Percentiles rank a stretch among this genome's conserved stretches.
Evolutionary conservation across 2,113 vertebrate genomes (phyloP).

Genomic region (Polyodon spathula): DNA sequence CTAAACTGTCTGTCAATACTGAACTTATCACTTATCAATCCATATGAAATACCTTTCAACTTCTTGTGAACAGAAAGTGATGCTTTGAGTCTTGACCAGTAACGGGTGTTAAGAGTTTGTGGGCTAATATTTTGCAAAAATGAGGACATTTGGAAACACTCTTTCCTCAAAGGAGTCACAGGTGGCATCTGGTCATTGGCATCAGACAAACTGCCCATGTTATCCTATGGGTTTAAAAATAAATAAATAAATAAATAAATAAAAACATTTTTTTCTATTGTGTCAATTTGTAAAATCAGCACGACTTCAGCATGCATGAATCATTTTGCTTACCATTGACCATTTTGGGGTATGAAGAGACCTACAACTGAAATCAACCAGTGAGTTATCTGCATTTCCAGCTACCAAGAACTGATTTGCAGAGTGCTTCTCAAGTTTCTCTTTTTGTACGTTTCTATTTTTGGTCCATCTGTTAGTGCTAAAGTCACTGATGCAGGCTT

Average conservation of each 20-base stretch:
- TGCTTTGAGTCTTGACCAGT: constrained; percentile 60
- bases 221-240: background rate
- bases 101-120: constrained; percentile 32
- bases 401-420: constrained; percentile 1
- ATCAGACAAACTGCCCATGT: constrained; percentile 13
- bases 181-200: constrained; percentile 18
- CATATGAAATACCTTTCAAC: constrained; percentile 26
- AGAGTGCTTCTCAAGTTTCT: background rate
- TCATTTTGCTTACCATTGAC: constrained; percentile 3
- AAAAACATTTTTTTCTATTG: background rate
- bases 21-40: background rate
- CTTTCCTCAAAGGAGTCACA: constrained; percentile 32
- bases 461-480: constrained; percentile 64
- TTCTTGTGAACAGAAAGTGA: constrained; percentile 57
- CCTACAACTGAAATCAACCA: background rate
- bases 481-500: constrained; percentile 60
- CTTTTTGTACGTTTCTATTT: constrained; percentile 10
- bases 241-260: background rate
- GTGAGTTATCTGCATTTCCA: constrained; percentile 1
- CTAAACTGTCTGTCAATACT: background rate
- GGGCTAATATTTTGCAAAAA: constrained; percentile 43
- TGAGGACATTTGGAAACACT: constrained; percentile 35
- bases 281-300: background rate
- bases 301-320: background rate
- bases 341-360: background rate